Percentiles rank a stretch among this genome's conserved stretches.
Evolutionary conservation across 2,888 invertebrate species (phyloP).

Genomic region (Orgyia antiqua): DNA sequence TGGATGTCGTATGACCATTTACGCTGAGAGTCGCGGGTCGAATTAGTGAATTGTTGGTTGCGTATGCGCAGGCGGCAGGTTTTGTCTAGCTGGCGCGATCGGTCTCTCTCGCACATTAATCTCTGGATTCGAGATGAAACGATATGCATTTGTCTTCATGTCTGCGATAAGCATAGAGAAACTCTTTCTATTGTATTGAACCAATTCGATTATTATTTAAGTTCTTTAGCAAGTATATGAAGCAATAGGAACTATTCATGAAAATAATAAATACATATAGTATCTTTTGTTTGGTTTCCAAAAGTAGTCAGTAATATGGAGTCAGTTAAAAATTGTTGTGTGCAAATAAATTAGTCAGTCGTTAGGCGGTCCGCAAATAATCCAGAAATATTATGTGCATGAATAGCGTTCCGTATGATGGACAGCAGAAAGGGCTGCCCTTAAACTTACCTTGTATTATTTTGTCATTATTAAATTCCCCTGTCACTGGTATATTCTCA

Average conservation of each 20-base stretch:
- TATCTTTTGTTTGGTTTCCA: neutral
- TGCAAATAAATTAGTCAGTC: constrained; percentile 62
- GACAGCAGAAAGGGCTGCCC: constrained; percentile 76
- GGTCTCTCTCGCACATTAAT: constrained; percentile 68
- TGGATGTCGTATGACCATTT: constrained; percentile 61
- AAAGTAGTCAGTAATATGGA: too few species aligned
- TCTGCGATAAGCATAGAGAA: constrained; percentile 67
- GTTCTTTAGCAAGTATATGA: constrained; percentile 31
- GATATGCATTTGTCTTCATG: constrained; percentile 75
- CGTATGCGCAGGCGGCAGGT: constrained; percentile 63
- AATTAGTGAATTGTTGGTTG: constrained; percentile 56
- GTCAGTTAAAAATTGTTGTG: constrained; percentile 27
- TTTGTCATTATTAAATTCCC: constrained; percentile 79
- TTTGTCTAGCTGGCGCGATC: constrained; percentile 69
- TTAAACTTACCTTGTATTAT: constrained; percentile 76
- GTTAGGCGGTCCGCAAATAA: constrained; percentile 69
- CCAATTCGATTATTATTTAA: constrained; percentile 68
- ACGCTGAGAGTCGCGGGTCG: constrained; percentile 51
- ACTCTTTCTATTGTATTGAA: constrained; percentile 65
- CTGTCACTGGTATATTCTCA: constrained; percentile 69
- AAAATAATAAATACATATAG: constrained; percentile 20
- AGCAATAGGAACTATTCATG: constrained; percentile 34
- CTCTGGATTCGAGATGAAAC: constrained; percentile 67
- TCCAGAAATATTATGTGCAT: constrained; percentile 72
- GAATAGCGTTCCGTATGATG: constrained; percentile 73